Evolutionary conservation across 2,888 invertebrate genomes (phyloP).

Genomic region (Ischnus inquisitorius): DNA sequence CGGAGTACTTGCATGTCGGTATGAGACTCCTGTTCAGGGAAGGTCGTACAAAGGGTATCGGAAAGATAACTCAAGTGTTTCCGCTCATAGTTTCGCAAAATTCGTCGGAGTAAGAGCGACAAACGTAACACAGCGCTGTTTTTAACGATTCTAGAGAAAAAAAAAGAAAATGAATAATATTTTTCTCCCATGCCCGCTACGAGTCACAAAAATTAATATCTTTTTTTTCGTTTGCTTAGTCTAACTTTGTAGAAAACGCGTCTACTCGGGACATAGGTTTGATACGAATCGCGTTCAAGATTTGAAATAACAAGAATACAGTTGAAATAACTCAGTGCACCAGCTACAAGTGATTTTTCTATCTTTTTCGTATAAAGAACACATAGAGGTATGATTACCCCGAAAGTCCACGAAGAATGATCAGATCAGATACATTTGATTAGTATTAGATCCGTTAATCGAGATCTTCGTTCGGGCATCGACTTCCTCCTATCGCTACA

Average conservation of each 20-base stretch:
- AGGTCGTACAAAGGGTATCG: slow-evolving; percentile 94
- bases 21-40: slow-evolving; percentile 94
- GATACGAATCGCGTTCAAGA: slow-evolving; percentile 19
- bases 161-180: slow-evolving; percentile 32
- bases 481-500: slow-evolving; percentile 14
- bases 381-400: background rate
- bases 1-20: slow-evolving; percentile 94
- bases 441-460: slow-evolving; percentile 10
- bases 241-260: slow-evolving; percentile 11
- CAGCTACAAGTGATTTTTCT: slow-evolving; percentile 12
- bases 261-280: background rate
- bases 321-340: slow-evolving; percentile 7
- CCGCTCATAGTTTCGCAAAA: slow-evolving; percentile 83
- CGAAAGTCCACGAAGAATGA: background rate
- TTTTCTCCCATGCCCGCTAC: background rate
- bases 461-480: slow-evolving; percentile 27
- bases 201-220: slow-evolving; percentile 13
- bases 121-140: background rate
- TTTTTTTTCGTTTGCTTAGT: slow-evolving; percentile 41
- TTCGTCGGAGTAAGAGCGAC: slow-evolving; percentile 18
- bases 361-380: slow-evolving; percentile 11
- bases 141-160: background rate
- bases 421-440: background rate
- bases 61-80: slow-evolving; percentile 92
- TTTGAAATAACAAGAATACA: background rate